Base-by-base conservation (phyloP, 2,888 invertebrate species). In the Stenodera caucasica region DNA sequence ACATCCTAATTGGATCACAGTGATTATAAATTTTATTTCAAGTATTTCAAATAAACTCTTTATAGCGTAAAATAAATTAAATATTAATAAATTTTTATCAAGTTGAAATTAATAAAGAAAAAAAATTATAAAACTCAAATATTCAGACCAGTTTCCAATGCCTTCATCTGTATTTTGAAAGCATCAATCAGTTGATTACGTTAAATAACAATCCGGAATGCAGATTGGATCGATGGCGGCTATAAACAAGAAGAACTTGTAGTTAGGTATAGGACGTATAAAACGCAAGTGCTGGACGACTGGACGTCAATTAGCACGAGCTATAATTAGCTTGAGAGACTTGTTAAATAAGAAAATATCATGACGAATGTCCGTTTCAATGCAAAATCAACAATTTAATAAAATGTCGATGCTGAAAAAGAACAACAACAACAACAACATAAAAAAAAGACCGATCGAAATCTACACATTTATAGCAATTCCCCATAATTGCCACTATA, bases 291-390 rank as follows among this genome's bases (percentile, higher is more conserved):
- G 52, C 54, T 40, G 40, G 21, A 8, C 55, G 54, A 57, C 60
- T 61, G 57, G 63, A 61, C 61, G 64, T 65, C 67, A 67, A 65
- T 67, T 67, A 67, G 61, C 64, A 65, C 67, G 61, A 67, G 63
- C 64, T 61, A 56, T 64, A 67, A 67, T 65, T 67, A 67, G 40
- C 18, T 57, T 51, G 61, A 50, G 61, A 61, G 56, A 61, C 55
- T 54, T 61, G 64, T 58, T 64, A 64, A n/a, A 64, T 64, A 64
- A 58, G 58, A 61, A 64, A 64, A 64, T 64, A 56, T 56, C 57
- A 54, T 51, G 18, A 33, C 23, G 35, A 26, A 35, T 37, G 54
- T 35, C n/a, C 6, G 35, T 40, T 40, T 40, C 21, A 18, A 40
- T 40, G 21, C 21, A 40, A 11, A 9, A 18, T 18, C 40, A 40